A percentile compares a stretch with the other conserved stretches of the same genome.
phyloP scores from a whole-genome alignment of 1,140 invertebrate genomes.

The Lepidurus apus region DNA sequence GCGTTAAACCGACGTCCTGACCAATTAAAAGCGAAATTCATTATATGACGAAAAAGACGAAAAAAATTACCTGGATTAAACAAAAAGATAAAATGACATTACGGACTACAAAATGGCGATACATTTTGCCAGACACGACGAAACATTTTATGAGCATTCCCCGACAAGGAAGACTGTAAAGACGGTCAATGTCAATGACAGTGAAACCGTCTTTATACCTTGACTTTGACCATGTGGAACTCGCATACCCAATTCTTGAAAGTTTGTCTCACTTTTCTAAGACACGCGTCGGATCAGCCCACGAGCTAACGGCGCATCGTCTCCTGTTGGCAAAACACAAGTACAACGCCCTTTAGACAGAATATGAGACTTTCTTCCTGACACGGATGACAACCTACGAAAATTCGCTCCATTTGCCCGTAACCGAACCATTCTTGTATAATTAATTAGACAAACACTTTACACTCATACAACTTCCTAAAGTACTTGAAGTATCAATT shows the following conservation, averaged over 20 bases:
- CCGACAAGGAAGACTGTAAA: background rate
- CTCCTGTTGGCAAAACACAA: background rate
- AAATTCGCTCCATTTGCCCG: background rate
- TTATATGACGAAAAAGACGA: no score
- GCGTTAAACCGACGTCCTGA: no score
- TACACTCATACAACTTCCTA: no score
- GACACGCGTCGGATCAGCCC: background rate
- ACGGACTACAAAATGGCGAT: background rate
- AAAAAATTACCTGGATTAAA: no score
- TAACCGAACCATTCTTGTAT: background rate
- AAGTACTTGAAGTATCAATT: no score
- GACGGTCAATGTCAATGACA: conserved; percentile 21
- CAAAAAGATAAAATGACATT: background rate
- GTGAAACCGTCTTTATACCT: background rate
- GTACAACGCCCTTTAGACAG: background rate
- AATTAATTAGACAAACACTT: no score
- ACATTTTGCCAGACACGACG: background rate
- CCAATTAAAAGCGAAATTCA: no score
- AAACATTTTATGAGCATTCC: background rate
- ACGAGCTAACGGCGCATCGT: background rate
- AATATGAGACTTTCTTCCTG: background rate
- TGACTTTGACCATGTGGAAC: conserved; percentile 9
- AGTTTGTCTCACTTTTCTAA: background rate
- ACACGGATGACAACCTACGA: background rate
- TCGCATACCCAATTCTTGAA: background rate